Percentiles rank a stretch among this genome's conserved stretches.
Evolutionary conservation across 2,797 vertebrate genomes (phyloP).

Genomic region (Enteromius afrohamiltoni): DNA sequence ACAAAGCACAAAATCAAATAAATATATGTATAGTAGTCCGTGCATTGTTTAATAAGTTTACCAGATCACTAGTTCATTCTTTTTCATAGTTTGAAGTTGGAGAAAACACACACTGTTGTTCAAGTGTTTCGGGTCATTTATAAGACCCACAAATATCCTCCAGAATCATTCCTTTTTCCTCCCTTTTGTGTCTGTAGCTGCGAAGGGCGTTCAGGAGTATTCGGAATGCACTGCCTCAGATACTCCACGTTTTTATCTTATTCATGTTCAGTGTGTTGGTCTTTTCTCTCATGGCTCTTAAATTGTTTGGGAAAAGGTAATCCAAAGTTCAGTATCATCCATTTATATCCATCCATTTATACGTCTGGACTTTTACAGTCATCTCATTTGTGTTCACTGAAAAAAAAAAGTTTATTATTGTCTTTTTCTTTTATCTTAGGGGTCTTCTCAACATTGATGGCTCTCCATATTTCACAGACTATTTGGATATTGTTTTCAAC

Average conservation of each 20-base stretch:
- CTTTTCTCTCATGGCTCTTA: slow-evolving; percentile 93
- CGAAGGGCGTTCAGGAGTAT: slow-evolving; percentile 90
- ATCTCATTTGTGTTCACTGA: too few species aligned
- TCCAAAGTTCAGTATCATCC: slow-evolving; percentile 20
- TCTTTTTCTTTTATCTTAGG: slow-evolving; percentile 66
- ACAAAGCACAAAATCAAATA: not conserved
- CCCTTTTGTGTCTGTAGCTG: slow-evolving; percentile 76
- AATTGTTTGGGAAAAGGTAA: slow-evolving; percentile 89
- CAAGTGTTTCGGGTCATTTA: not conserved
- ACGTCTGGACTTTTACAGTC: not conserved
- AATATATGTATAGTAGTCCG: not conserved
- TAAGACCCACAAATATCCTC: not conserved
- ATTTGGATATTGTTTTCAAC: too few species aligned
- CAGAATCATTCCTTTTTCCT: not conserved
- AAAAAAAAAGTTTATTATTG: not conserved
- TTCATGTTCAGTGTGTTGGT: slow-evolving; percentile 92
- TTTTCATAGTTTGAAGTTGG: not conserved
- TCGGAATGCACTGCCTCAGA: slow-evolving; percentile 89
- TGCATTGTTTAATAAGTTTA: not conserved
- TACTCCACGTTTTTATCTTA: slow-evolving; percentile 88
- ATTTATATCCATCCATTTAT: not conserved
- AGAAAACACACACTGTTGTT: not conserved
- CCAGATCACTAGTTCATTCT: not conserved
- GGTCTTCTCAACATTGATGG: too few species aligned
- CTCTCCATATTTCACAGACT: too few species aligned